Base-by-base conservation (phyloP, 2,888 invertebrate species). In the Mesorhabditis spiculigera region DNA sequence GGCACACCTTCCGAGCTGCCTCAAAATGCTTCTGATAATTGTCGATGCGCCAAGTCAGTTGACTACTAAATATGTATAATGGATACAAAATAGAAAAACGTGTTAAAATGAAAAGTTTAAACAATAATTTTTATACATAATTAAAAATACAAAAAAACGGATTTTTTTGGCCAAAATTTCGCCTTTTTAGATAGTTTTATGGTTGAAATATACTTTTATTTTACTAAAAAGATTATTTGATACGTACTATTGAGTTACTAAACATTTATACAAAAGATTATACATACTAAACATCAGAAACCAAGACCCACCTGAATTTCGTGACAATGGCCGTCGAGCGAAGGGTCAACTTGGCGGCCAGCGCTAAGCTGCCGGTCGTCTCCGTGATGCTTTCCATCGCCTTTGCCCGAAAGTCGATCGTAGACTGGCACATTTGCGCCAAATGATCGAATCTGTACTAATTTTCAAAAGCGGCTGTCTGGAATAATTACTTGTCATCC, bases 301-400 rank as follows among this genome's bases (percentile, higher is more conserved):
- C 28, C 28, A 28, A 28, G 28, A n/a, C 58, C 58, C 10, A 50
- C 58, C 58, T 50, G n/a, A 50, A 50, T 50, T 50, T 50, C 58
- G n/a, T 50, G 58, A 50, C 58, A n/a, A 50, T 50, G 10, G 58
- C 58, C 58, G 8, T 10, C 8, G 58, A 50, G 8, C n/a, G 8
- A n/a, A 50, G 8, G 58, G 58, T 13, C 10, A 50, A n/a, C 8
- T n/a, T 10, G 10, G 58, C 58, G 58, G 58, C 58, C 8, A 50
- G 58, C 8, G 8, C 58, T 10, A 50, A 13, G n/a, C n/a, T 50
- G 10, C 58, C 58, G 10, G 58, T 50, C 10, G 58, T 13, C 10
- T 50, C n/a, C 58, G 58, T 50, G 10, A 50, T 50, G n/a, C 58
- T 50, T 50, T 50, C 58, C 58, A 50, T 50, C 58, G 58, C 58